Base-by-base conservation (phyloP, 1,140 invertebrate species). In the Chironomus tepperi region DNA sequence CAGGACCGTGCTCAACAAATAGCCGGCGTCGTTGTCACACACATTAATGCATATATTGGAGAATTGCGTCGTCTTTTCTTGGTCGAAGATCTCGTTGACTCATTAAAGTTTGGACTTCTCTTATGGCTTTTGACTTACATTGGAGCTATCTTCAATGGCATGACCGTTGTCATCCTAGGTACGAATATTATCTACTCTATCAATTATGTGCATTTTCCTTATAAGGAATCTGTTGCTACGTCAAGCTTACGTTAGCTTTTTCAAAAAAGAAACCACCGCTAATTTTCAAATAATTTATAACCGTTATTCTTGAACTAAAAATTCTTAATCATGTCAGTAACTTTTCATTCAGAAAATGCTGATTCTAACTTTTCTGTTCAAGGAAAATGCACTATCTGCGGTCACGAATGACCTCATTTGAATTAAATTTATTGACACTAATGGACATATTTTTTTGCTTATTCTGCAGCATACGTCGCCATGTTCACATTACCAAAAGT, bases 61-160 rank as follows among this genome's bases (percentile, higher is more conserved):
- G 93, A 97, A 83, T 85, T 99, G 76, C 90, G 96, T 80, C 90
- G 94, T 81, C 87, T 98, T 77, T 97, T 98, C 84, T 87, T 98
- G 76, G 95, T 98, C 78, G 97, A 98, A 83, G 96, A 98, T 85
- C 86, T 98, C 77, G 89, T 98, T 75, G 96, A 98, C 84, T 98
- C 96, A 65, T 88, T 95, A 78, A 95, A 98, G 87, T 98, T 98
- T 84, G 94, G 90, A 78, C 88, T 96, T 76, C 84, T 95, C 77
- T 86, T 98, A 79, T 98, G 96, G 95, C 91, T 91, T 79, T 87
- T 98, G 81, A 98, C 97, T 42, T 98, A 98, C 83, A 87, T 98
- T 78, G 97, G 97, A 78, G 90, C 94, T 78, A 97, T 94, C 93
- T 98, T 99, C 87, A 98, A 98, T 85, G 96, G 96, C 81, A 93